Evolutionary conservation across 2,797 vertebrate species (phyloP), one percentile per base, ranked within the genome.

Genomic region (Passerculus sandwichensis): DNA sequence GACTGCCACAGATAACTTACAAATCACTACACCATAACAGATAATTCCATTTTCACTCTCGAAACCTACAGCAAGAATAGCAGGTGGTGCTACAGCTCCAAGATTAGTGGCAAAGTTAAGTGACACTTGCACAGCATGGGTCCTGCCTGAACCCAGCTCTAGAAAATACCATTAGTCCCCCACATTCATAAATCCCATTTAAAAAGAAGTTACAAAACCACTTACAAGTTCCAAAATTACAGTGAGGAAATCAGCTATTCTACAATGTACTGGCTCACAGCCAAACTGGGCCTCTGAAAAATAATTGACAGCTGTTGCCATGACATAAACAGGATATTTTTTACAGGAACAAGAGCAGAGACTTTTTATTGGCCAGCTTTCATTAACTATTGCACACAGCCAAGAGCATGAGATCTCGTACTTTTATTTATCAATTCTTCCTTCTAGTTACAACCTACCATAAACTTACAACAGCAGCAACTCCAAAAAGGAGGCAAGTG

Each of bases 21-120:
- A 95, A 92, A 73, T 76, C 69, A 86, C 79, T 80, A 59, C 47
- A 80, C 47, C 66, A 22, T 56, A 95, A 74, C 65, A 94, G 82
- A 65, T 69, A 93, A 94, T 78, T 91, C 82, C 73, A 83, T 96
- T 94, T 91, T 93, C 82, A 88, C 85, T 86, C 89, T 51, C 1
- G 2, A 92, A 91, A 93, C 21, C 76, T 69, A 62, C 66, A 91
- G 70, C 81, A 89, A 75, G 75, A 92, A 72, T 86, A 89, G 87
- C 85, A 94, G 76, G 87, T 70, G 70, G 82, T 94, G 85, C 70
- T 60, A 27, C 7, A 92, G 72, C 61, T 94, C 89, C 45, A 77
- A 93, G 87, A 95, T 89, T 38, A 80, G 82, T 23, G 54, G 69
- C 11, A n/a, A 81, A 93, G 77, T 60, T 54, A 89, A 85, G 44